Evolutionary conservation across 2,113 vertebrate species (phyloP).

Genomic region (Dasyurus viverrinus): DNA sequence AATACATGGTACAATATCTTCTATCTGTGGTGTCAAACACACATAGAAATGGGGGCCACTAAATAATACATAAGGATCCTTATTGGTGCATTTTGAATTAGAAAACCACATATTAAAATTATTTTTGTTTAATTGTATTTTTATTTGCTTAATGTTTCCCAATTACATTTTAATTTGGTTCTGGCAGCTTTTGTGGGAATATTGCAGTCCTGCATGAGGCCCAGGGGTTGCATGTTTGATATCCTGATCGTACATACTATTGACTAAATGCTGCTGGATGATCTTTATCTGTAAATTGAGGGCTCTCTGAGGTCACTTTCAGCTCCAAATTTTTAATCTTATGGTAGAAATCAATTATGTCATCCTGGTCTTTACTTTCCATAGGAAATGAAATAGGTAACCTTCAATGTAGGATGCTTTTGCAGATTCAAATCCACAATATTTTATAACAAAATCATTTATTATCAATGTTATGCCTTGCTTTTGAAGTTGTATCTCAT

Average conservation of each 20-base stretch:
- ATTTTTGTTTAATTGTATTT: background rate
- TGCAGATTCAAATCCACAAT: background rate
- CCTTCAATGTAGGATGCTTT: background rate
- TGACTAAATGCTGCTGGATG: background rate
- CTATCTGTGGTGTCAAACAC: background rate
- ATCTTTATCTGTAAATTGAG: background rate
- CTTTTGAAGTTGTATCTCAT: background rate
- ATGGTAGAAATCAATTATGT: background rate
- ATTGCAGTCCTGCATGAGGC: background rate
- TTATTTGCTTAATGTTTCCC: background rate
- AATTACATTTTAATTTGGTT: slow-evolving; percentile 26
- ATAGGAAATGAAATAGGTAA: background rate
- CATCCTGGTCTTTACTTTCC: background rate
- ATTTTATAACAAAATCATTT: background rate
- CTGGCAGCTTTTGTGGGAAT: background rate
- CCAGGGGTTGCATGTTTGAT: background rate
- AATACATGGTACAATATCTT: background rate
- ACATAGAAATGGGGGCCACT: background rate
- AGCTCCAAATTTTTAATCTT: background rate
- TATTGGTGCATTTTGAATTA: background rate
- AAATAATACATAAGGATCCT: background rate
- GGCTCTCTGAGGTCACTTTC: too few relatives aligned
- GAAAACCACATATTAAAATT: background rate
- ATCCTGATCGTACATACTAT: background rate
- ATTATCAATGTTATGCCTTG: background rate